These are phyloP conservation scores for Hemithea aestivaria DNA, from an alignment of 2,888 invertebrate species.

Conservation along the genomic window DNA sequence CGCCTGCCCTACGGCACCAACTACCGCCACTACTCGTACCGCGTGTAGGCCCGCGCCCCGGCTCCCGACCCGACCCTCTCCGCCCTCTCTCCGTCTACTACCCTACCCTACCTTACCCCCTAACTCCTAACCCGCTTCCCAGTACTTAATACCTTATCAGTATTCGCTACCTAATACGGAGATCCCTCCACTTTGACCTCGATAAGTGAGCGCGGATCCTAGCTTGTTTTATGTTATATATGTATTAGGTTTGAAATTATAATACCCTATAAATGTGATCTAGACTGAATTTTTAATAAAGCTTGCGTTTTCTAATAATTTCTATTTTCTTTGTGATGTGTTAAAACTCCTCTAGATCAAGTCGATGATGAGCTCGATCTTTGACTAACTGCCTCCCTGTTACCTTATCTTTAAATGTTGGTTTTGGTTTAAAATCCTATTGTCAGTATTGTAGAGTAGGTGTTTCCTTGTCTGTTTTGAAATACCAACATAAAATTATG, in stretches of 20 bases:
- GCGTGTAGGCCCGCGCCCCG: conserved; percentile 82
- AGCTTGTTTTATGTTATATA: conserved; percentile 61
- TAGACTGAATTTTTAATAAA: conserved; percentile 78
- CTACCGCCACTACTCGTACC: conserved; percentile 93
- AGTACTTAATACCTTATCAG: conserved; percentile 56
- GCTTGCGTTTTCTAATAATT: conserved; percentile 70
- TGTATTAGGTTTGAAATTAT: conserved; percentile 47
- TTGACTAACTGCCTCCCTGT: conserved; percentile 44
- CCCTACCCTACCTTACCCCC: too few species aligned
- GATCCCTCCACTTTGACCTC: conserved; percentile 67
- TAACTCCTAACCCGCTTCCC: conserved; percentile 37
- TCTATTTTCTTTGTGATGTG: conserved; percentile 58
- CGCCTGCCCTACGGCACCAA: conserved; percentile 89
- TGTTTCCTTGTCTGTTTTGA: too few species aligned
- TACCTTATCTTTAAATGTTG: conserved; percentile 22
- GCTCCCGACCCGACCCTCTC: conserved; percentile 31
- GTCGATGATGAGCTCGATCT: conserved; percentile 66
- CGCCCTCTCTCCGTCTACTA: conserved; percentile 32
- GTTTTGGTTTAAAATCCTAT: conserved; percentile 23
- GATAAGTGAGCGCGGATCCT: conserved; percentile 64
- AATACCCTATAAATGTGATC: conserved; percentile 52
- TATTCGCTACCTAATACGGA: conserved; percentile 66
- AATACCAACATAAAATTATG: too few species aligned
- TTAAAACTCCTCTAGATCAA: conserved; percentile 38
- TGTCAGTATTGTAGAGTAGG: too few species aligned